These are phyloP conservation scores for Numenius phaeopus DNA, from an alignment of 2,797 vertebrate genomes.

Conservation along the genomic window DNA sequence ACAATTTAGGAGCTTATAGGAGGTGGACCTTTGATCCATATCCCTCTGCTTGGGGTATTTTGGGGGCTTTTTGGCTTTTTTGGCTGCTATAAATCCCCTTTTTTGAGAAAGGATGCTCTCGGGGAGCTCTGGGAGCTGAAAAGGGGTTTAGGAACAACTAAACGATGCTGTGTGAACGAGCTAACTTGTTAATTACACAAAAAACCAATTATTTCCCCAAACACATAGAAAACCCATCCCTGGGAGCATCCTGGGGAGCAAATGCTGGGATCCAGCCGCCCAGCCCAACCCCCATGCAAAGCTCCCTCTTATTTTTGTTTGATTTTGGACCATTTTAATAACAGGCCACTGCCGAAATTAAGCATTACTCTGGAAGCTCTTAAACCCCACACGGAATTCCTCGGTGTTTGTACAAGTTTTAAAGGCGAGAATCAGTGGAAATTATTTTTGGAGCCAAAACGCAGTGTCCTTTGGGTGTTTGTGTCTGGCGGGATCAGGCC, in stretches of 20 bases:
- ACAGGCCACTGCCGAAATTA: neutral
- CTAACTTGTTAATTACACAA: too few relatives aligned
- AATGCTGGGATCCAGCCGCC: accelerated
- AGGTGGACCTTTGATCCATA: neutral
- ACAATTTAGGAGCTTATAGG: neutral
- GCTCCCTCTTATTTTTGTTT: neutral
- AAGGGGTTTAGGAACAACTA: neutral
- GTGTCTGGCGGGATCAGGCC: too few relatives aligned
- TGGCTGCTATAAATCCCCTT: neutral
- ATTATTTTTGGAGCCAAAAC: accelerated
- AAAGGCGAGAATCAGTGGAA: neutral
- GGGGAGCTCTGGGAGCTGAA: neutral
- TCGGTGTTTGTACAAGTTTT: accelerated
- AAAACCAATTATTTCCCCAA: neutral
- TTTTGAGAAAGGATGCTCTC: neutral
- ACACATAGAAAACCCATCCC: neutral
- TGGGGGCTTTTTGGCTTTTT: neutral
- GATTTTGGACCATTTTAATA: neutral
- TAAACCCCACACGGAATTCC: neutral
- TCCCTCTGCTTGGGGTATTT: neutral
- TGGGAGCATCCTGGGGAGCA: neutral
- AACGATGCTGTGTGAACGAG: accelerated
- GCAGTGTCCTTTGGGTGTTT: neutral
- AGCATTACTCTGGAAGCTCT: neutral
- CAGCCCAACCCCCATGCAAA: accelerated